phyloP scores from a whole-genome alignment of 2,113 vertebrate species.

The Prinia subflava region DNA sequence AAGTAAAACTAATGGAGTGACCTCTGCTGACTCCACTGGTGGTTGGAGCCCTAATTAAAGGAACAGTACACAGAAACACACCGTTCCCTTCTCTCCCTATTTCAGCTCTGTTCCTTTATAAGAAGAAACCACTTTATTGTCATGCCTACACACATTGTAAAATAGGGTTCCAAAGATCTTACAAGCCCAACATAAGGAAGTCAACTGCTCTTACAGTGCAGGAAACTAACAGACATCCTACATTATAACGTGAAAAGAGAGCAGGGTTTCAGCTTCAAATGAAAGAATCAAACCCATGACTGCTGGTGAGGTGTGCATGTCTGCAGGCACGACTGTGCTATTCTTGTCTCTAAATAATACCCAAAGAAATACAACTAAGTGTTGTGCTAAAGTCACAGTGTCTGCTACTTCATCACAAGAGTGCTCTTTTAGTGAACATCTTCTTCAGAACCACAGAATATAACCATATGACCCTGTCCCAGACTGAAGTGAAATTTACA shows the following conservation, averaged over 20 bases:
- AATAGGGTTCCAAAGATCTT: not conserved
- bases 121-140: not conserved
- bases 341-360: not conserved
- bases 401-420: not conserved
- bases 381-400: not conserved
- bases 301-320: not conserved
- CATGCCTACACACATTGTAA: not conserved
- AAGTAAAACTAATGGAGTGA: conserved; percentile 5
- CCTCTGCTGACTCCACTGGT: not conserved
- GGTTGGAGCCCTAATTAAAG: not conserved
- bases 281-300: conserved; percentile 6
- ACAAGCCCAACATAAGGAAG: not conserved
- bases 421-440: not conserved
- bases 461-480: not conserved
- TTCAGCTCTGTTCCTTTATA: not conserved
- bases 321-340: not conserved
- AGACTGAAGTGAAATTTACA: not conserved
- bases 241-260: not conserved
- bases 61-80: not conserved
- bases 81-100: not conserved
- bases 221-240: not conserved
- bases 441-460: not conserved
- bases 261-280: not conserved
- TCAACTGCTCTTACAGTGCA: conserved; percentile 7
- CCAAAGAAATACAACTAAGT: not conserved